Percentiles rank a stretch among this genome's conserved stretches.
These are phyloP conservation scores for Eclectus roratus DNA, from an alignment of 2,113 vertebrate genomes.

Conservation along the genomic window DNA sequence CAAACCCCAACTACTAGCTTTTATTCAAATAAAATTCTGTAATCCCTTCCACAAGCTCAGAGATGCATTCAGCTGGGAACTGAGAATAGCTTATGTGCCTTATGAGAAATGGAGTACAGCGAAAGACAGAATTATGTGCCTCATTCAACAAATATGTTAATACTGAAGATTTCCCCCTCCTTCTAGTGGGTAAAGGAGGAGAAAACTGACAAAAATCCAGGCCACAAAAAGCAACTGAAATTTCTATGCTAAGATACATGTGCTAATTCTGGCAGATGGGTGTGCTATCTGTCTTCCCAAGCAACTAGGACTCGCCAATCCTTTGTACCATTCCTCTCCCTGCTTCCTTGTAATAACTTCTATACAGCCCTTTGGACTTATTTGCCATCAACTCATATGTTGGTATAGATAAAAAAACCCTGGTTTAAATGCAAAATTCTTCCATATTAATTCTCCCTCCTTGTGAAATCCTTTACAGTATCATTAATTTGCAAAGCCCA, in stretches of 20 bases:
- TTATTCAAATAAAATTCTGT: slow-evolving; percentile 59
- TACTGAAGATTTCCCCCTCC: not conserved
- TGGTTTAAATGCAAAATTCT: not conserved
- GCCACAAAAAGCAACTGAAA: not conserved
- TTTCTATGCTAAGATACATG: not conserved
- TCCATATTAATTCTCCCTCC: not conserved
- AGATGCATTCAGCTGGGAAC: slow-evolving; percentile 48
- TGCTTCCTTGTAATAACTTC: not conserved
- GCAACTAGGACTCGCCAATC: not conserved
- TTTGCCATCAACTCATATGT: not conserved
- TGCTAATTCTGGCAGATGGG: not conserved
- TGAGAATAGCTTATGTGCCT: slow-evolving; percentile 22
- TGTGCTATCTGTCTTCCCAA: not conserved
- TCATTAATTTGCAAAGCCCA: not conserved
- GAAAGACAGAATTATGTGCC: slow-evolving; percentile 29
- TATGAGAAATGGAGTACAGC: slow-evolving; percentile 14
- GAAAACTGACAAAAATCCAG: not conserved
- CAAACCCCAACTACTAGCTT: not conserved
- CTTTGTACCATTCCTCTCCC: not conserved
- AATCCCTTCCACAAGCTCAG: slow-evolving; percentile 52
- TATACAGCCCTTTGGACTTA: not conserved
- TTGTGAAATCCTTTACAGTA: not conserved
- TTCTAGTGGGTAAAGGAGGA: not conserved
- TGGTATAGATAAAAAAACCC: not conserved
- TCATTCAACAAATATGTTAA: slow-evolving; percentile 45